phyloP scores from a whole-genome alignment of 2,888 invertebrate species.

The Cephus rjabovi region DNA sequence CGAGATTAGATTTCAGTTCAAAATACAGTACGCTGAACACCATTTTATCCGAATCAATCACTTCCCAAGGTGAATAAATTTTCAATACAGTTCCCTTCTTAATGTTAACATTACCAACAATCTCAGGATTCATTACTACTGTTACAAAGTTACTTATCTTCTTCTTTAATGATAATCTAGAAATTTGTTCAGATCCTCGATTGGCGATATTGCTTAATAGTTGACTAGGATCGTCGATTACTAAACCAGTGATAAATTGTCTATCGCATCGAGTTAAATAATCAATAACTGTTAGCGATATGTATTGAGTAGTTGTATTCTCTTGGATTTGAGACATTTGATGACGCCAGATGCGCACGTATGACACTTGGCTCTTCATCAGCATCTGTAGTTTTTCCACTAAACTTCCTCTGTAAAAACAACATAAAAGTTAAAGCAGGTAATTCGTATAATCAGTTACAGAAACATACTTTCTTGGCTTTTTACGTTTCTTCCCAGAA shows the following conservation, averaged over 20 bases:
- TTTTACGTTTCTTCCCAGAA: slow-evolving; percentile 36
- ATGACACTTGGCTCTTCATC: slow-evolving; percentile 42
- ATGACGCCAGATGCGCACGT: slow-evolving; percentile 54
- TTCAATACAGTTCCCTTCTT: slow-evolving; percentile 35
- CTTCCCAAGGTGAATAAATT: slow-evolving; percentile 53
- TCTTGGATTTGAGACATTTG: slow-evolving; percentile 38
- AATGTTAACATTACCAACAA: slow-evolving; percentile 42
- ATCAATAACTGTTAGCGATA: slow-evolving; percentile 36
- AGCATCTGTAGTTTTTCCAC: slow-evolving; percentile 41
- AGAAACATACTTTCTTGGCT: slow-evolving; percentile 38
- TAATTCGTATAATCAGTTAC: slow-evolving; percentile 11
- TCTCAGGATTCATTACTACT: slow-evolving; percentile 46
- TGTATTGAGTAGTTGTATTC: slow-evolving; percentile 27
- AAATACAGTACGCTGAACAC: slow-evolving; percentile 44
- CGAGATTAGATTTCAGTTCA: slow-evolving; percentile 23
- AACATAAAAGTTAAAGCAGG: slow-evolving; percentile 12
- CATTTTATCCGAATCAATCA: slow-evolving; percentile 35
- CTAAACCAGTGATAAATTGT: slow-evolving; percentile 41
- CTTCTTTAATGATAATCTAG: not conserved
- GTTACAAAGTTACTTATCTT: slow-evolving; percentile 22
- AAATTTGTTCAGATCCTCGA: not conserved
- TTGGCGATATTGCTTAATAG: slow-evolving; percentile 30
- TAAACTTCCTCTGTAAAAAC: slow-evolving; percentile 48
- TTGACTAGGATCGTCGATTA: slow-evolving; percentile 42
- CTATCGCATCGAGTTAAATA: slow-evolving; percentile 34